These are phyloP conservation scores for Hozukius guyotensis DNA, from an alignment of 2,797 vertebrate species.

Conservation along the genomic window DNA sequence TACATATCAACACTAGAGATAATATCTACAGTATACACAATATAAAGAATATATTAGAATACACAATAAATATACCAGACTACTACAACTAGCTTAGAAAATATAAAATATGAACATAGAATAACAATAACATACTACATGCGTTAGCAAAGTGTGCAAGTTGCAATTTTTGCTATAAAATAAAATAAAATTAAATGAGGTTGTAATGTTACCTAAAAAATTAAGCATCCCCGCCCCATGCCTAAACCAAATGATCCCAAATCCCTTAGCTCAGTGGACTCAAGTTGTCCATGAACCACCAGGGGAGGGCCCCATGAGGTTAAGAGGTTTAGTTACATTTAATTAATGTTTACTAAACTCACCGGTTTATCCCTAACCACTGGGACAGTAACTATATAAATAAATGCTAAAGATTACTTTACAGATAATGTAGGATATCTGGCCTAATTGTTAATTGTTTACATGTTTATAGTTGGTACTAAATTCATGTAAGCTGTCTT, in stretches of 20 bases:
- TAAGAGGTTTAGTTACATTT: slow-evolving; percentile 19
- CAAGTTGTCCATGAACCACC: slow-evolving; percentile 1
- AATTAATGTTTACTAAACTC: slow-evolving; percentile 9
- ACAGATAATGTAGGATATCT: background rate
- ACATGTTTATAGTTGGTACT: background rate
- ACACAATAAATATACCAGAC: no score
- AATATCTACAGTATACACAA: no score
- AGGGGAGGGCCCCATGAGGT: background rate
- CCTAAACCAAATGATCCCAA: slow-evolving; percentile 17
- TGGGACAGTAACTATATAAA: background rate
- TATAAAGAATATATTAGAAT: no score
- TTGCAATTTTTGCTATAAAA: no score
- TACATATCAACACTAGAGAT: no score
- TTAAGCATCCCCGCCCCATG: slow-evolving; percentile 20
- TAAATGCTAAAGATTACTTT: background rate
- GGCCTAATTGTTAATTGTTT: background rate
- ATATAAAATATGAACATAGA: no score
- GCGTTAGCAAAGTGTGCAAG: no score
- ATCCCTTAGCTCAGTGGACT: slow-evolving; percentile 15
- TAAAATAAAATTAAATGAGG: no score
- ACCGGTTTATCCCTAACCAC: background rate
- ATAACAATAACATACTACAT: no score
- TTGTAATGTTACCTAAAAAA: slow-evolving; percentile 1
- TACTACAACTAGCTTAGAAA: no score
- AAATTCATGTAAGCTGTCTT: background rate